A percentile compares a stretch with the other conserved stretches of the same genome.
These are phyloP conservation scores for Theristus sp. DNA, from an alignment of 2,888 invertebrate species.

Conservation along the genomic window DNA sequence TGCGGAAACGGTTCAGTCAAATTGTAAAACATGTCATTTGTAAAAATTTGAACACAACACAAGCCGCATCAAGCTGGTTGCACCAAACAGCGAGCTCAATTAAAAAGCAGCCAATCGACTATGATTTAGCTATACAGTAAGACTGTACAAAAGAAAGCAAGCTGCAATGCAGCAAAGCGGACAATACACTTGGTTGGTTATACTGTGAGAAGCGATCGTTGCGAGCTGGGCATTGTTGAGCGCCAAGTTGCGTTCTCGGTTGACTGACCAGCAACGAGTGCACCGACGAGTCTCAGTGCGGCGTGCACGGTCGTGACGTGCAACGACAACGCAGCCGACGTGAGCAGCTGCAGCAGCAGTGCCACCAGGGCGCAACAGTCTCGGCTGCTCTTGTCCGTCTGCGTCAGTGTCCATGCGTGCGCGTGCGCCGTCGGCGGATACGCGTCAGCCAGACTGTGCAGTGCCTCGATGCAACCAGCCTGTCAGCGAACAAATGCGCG, in stretches of 20 bases:
- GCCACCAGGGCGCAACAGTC: not conserved
- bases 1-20: no score
- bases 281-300: not conserved
- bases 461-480: constrained; percentile 10
- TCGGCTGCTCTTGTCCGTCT: not conserved
- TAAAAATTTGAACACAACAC: no score
- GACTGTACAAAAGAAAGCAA: no score
- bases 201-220: not conserved
- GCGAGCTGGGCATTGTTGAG: not conserved
- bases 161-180: no score
- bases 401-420: not conserved
- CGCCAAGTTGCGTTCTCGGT: not conserved
- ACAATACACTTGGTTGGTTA: no score
- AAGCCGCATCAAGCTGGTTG: no score
- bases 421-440: not conserved
- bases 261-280: not conserved
- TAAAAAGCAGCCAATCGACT: no score
- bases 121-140: no score
- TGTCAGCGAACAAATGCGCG: no score
- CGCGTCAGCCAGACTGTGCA: not conserved
- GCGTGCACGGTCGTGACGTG: not conserved
- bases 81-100: no score
- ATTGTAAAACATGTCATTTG: no score
- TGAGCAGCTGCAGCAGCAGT: not conserved
- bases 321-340: not conserved